A percentile compares a stretch with the other conserved stretches of the same genome.
Evolutionary conservation across 2,113 vertebrate genomes (phyloP).

Genomic region (Pagrus major): DNA sequence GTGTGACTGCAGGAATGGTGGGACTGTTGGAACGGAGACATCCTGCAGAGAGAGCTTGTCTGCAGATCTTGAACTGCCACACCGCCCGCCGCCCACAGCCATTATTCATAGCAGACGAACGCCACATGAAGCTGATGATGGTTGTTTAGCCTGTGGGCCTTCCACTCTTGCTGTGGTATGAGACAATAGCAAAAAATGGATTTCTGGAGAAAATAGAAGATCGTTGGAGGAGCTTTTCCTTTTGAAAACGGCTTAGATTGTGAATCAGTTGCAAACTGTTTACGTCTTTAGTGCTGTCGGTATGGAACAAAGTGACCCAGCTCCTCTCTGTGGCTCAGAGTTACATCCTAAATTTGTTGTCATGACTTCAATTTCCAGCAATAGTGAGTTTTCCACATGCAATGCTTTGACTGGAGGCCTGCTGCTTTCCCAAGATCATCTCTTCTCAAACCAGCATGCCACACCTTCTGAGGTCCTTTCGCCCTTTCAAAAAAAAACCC

Average conservation of each 20-base stretch:
- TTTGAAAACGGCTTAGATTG: constrained; percentile 33
- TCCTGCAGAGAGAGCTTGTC: constrained; percentile 71
- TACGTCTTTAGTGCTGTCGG: constrained; percentile 7
- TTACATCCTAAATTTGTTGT: neutral
- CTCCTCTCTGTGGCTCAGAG: neutral
- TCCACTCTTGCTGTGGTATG: constrained; percentile 47
- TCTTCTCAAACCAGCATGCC: constrained; percentile 14
- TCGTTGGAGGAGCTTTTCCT: constrained; percentile 46
- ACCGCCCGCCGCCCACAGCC: constrained; percentile 63
- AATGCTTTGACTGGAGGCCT: neutral
- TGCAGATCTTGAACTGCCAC: constrained; percentile 64
- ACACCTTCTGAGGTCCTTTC: no score
- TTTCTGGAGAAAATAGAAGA: constrained; percentile 51
- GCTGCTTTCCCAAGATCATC: neutral
- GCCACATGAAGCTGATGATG: constrained; percentile 73
- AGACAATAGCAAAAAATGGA: constrained; percentile 60
- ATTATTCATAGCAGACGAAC: constrained; percentile 74
- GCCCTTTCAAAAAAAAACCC: no score
- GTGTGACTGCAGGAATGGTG: constrained; percentile 62
- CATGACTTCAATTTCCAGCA: neutral
- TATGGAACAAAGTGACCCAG: neutral
- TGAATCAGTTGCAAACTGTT: constrained; percentile 49
- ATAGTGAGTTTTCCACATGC: neutral
- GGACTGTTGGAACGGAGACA: constrained; percentile 51
- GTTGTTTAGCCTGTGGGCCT: constrained; percentile 74